Conservation (phyloP, 2,797 vertebrate genomes). For the Coregonus suidteri region DNA sequence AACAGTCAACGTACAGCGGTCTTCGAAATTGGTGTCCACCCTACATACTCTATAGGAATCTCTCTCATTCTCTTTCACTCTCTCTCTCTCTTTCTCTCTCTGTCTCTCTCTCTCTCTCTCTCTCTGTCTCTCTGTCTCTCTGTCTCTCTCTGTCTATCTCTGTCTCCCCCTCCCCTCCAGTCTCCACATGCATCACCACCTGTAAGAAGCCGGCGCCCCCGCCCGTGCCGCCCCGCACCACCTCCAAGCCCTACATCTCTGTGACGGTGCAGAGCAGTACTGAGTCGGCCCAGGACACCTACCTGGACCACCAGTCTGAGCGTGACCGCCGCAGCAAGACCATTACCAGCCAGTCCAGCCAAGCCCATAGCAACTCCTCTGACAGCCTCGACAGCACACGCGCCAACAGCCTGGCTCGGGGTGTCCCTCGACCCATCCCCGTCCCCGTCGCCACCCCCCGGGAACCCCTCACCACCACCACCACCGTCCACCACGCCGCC, state of each 20-base stretch:
- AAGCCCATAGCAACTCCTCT: constrained; percentile 94
- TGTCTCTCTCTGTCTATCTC: not conserved
- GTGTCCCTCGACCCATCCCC: constrained; percentile 74
- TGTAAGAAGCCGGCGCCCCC: constrained; percentile 95
- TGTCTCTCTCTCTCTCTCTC: not conserved
- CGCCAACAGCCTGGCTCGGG: constrained; percentile 88
- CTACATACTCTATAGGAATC: too few species aligned
- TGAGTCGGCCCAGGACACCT: constrained; percentile 97
- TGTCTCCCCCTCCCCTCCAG: constrained; percentile 62
- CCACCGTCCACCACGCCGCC: constrained; percentile 63
- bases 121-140: not conserved
- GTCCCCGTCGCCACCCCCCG: constrained; percentile 74
- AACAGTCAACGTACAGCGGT: too few species aligned
- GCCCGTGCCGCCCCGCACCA: constrained; percentile 94
- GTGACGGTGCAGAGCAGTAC: constrained; percentile 99
- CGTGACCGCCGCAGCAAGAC: constrained; percentile 86
- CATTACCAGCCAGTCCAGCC: constrained; percentile 91
- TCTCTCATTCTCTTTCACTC: not conserved
- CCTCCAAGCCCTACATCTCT: constrained; percentile 97
- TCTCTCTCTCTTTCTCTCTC: not conserved
- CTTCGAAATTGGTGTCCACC: too few species aligned
- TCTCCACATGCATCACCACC: constrained; percentile 94
- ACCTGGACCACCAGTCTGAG: constrained; percentile 86
- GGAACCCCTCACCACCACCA: constrained; percentile 57
- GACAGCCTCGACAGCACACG: constrained; percentile 96